Evolutionary conservation across 2,113 vertebrate genomes (phyloP), one percentile per base, ranked within the genome.

Genomic region (Columba livia): DNA sequence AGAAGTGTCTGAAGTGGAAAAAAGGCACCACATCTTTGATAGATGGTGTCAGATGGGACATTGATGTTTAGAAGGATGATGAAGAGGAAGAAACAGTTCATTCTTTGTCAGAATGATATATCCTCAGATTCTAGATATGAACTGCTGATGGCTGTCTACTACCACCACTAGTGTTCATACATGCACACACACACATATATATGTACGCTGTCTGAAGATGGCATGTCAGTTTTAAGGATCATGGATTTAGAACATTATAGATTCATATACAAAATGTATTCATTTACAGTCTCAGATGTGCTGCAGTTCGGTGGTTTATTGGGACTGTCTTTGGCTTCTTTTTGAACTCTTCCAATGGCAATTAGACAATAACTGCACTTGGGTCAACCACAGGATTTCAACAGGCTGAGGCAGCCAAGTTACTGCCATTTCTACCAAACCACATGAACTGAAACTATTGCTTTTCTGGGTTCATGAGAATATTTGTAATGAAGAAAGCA

Each of bases 371-470:
- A 88, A 28, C 24, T 84, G 83, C 85, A 70, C 58, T 92, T 93
- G 89, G 93, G 87, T 97, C 57, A 72, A 48, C 81, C 88, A 65
- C 58, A 90, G 79, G 87, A 97, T 96, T 97, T 96, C 95, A 88
- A 31, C 67, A 84, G 91, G 85, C 56, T 50, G 26, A 88, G 50
- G 67, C 54, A 92, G 78, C n/a, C 74, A 82, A 79, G 80, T 94
- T 93, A 17, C 40, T 93, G 73, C 81, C 42, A 40, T 87, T 95
- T 85, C 47, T 84, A 78, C 81, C 90, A 95, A 94, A 90, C 84
- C 75, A 91, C 83, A 78, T 72, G 69, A 96, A 75, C 75, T 70
- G 65, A 89, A 96, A 82, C 48, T 94, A 47, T 78, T 96, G 74
- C 71, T 94, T 73, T 97, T 87, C 94, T 72, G 71, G 78, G 79